Evolutionary conservation across 2,888 invertebrate species (phyloP).

Genomic region (Hedychridium roseum): DNA sequence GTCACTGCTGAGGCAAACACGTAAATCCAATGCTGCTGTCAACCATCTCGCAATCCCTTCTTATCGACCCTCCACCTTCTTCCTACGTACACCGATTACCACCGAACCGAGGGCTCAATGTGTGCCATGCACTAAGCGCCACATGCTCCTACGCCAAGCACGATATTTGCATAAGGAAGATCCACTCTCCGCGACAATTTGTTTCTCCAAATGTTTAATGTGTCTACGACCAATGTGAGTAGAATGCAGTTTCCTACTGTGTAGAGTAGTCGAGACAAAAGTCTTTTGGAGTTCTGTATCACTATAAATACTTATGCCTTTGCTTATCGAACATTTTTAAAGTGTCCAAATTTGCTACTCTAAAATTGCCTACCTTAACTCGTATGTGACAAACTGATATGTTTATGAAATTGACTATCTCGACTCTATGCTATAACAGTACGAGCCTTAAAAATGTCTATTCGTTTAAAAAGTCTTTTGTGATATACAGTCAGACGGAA

Average conservation of each 20-base stretch:
- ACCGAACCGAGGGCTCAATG: constrained; percentile 21
- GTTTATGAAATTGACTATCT: constrained; percentile 22
- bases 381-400: constrained; percentile 16
- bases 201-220: too few relatives aligned
- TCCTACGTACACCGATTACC: constrained; percentile 28
- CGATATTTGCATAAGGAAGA: constrained; percentile 23
- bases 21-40: constrained; percentile 54
- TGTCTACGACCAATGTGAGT: too few relatives aligned
- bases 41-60: constrained; percentile 28
- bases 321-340: neutral
- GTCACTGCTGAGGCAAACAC: constrained; percentile 60
- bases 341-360: too few relatives aligned
- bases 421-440: constrained; percentile 2
- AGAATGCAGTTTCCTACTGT: too few relatives aligned
- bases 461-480: too few relatives aligned
- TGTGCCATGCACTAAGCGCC: constrained; percentile 37
- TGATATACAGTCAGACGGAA: too few relatives aligned
- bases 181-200: constrained; percentile 12
- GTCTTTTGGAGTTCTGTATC: too few relatives aligned
- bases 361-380: too few relatives aligned
- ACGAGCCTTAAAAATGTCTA: too few relatives aligned
- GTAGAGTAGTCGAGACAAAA: too few relatives aligned
- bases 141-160: constrained; percentile 38
- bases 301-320: neutral
- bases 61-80: constrained; percentile 14